phyloP scores from a whole-genome alignment of 1,140 invertebrate genomes.

The Oscheius sp. region DNA sequence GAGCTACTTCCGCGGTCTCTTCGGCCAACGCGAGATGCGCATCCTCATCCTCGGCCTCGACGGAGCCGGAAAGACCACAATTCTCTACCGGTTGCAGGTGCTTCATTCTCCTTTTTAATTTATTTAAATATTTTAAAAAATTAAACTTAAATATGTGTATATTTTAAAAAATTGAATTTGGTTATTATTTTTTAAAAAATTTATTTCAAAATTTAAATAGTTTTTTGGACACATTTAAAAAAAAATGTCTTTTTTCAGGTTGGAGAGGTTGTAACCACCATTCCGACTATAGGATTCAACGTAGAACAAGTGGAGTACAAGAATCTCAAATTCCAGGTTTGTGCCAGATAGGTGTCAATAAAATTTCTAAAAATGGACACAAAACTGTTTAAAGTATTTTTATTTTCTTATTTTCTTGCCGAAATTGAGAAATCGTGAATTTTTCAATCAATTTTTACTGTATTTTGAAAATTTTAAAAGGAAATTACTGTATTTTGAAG shows the following conservation, averaged over 20 bases:
- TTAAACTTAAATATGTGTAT: neutral
- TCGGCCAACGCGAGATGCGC: conserved; percentile 82
- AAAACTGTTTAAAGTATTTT: neutral
- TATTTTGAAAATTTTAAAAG: too few species aligned
- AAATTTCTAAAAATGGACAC: neutral
- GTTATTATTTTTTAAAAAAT: neutral
- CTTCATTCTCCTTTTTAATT: conserved; percentile 11
- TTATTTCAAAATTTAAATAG: neutral
- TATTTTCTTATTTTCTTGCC: too few species aligned
- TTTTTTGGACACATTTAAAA: neutral
- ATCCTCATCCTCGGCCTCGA: conserved; percentile 96
- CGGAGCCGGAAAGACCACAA: conserved; percentile 97
- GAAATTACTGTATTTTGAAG: too few species aligned
- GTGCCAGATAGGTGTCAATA: too few species aligned
- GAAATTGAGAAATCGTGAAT: too few species aligned
- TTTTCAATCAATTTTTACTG: too few species aligned
- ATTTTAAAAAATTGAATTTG: neutral
- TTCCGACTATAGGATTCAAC: conserved; percentile 94
- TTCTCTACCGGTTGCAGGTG: conserved; percentile 76
- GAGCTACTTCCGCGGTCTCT: conserved; percentile 56
- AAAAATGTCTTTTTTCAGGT: conserved; percentile 74
- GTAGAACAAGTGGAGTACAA: conserved; percentile 94
- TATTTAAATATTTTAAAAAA: conserved; percentile 3
- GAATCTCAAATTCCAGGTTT: conserved; percentile 78
- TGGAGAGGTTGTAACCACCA: conserved; percentile 98